Conservation (phyloP, 2,113 vertebrate genomes). For the Danio rerio region DNA sequence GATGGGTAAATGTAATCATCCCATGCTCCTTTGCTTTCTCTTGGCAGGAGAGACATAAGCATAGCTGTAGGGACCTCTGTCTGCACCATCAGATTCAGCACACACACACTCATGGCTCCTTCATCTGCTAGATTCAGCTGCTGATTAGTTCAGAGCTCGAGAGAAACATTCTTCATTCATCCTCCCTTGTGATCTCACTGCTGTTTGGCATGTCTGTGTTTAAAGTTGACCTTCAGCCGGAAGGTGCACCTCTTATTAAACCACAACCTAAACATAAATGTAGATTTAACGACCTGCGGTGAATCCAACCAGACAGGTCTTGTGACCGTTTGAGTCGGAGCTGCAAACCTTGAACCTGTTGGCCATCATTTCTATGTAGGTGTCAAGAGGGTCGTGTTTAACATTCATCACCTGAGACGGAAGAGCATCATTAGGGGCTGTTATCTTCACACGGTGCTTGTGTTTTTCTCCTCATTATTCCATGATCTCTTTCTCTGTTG, state of each 20-base stretch:
- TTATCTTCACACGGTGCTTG: constrained; percentile 24
- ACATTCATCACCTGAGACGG: background rate
- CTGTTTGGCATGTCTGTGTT: constrained; percentile 12
- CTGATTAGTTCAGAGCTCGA: constrained; percentile 13
- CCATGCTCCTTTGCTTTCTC: constrained; percentile 28
- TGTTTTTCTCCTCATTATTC: constrained; percentile 15
- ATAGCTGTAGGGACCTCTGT: constrained; percentile 4
- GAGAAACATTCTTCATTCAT: constrained; percentile 16
- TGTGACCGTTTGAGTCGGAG: background rate
- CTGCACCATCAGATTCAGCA: background rate
- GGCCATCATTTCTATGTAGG: constrained; percentile 2
- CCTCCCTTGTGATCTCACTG: background rate
- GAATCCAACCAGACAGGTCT: constrained; percentile 10
- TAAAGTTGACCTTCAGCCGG: constrained; percentile 1
- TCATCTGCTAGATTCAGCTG: constrained; percentile 18
- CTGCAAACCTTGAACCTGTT: background rate
- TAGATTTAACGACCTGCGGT: background rate
- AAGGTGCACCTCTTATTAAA: constrained; percentile 7
- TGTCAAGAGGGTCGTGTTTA: constrained; percentile 37
- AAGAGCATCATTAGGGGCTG: constrained; percentile 9
- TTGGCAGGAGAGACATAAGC: constrained; percentile 17
- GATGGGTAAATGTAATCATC: constrained; percentile 31
- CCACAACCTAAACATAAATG: background rate
- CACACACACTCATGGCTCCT: background rate
- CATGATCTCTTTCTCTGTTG: constrained; percentile 9